Evolutionary conservation across 1,140 invertebrate genomes (phyloP).

Genomic region (Caenorhabditis brenneri): DNA sequence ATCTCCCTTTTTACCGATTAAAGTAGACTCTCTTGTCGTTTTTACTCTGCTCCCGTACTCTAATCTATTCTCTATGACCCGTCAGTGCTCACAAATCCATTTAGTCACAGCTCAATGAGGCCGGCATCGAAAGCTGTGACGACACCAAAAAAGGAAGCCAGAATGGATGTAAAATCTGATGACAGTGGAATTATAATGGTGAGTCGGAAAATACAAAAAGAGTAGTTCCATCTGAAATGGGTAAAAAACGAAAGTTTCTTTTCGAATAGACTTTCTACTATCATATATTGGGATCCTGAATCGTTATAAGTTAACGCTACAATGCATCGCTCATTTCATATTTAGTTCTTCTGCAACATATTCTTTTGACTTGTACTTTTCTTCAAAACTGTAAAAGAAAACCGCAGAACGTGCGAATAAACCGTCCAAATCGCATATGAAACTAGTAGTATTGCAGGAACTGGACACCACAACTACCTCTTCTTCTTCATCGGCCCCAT

Average conservation of each 20-base stretch:
- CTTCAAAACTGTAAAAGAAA: neutral
- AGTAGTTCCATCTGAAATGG: neutral
- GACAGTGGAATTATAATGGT: conserved; percentile 15
- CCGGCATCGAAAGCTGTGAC: neutral
- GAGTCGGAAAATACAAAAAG: too few species aligned
- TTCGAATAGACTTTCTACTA: too few species aligned
- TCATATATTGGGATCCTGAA: too few species aligned
- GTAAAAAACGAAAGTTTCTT: neutral
- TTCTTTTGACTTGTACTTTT: neutral
- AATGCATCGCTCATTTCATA: too few species aligned
- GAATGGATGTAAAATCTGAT: neutral
- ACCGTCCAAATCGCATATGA: neutral
- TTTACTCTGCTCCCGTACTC: neutral
- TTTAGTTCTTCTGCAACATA: too few species aligned
- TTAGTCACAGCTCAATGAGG: conserved; percentile 9
- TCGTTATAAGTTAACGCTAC: too few species aligned
- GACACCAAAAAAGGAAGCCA: neutral
- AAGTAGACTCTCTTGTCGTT: neutral
- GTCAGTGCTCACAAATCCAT: neutral
- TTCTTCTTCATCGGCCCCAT: neutral
- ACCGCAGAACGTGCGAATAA: neutral
- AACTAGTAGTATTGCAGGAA: conserved; percentile 28
- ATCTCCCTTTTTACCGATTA: neutral
- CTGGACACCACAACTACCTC: neutral
- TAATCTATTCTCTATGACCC: conserved; percentile 18